Conservation (phyloP, 2,888 invertebrate species). For the Kryphioiulus occultus region DNA sequence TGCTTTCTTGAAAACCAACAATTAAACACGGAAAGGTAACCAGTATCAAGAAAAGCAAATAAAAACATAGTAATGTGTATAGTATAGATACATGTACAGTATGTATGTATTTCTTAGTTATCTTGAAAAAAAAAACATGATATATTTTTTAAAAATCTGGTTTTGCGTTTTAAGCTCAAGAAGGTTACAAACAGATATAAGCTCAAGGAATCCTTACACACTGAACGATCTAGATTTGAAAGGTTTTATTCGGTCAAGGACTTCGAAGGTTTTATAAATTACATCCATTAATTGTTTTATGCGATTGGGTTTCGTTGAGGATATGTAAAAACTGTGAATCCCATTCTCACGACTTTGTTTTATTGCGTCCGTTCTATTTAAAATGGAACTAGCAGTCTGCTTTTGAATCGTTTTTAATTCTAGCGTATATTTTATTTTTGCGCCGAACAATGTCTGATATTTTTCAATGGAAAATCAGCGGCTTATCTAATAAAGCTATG, state of each 20-base stretch:
- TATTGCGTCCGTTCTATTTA: background rate
- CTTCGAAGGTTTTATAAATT: background rate
- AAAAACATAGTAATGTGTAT: too few relatives aligned
- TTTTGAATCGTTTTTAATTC: background rate
- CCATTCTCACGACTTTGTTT: conserved; percentile 26
- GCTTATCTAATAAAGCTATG: background rate
- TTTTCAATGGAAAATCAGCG: background rate
- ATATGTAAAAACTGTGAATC: background rate
- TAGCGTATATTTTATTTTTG: background rate
- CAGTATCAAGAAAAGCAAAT: too few relatives aligned
- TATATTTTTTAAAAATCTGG: too few relatives aligned
- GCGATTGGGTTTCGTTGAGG: background rate
- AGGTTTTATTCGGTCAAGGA: conserved; percentile 35
- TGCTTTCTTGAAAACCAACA: too few relatives aligned
- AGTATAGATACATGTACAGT: too few relatives aligned
- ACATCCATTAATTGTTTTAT: background rate
- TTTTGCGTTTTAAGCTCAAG: too few relatives aligned
- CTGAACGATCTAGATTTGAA: conserved; percentile 1
- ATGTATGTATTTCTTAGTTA: too few relatives aligned
- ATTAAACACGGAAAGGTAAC: too few relatives aligned
- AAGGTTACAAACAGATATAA: too few relatives aligned
- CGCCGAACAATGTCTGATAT: background rate
- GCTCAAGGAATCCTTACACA: background rate
- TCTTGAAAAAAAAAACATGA: too few relatives aligned
- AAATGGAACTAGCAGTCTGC: background rate